Evolutionary conservation across 1,140 invertebrate genomes (phyloP).

Genomic region (Drosophila seguyi): DNA sequence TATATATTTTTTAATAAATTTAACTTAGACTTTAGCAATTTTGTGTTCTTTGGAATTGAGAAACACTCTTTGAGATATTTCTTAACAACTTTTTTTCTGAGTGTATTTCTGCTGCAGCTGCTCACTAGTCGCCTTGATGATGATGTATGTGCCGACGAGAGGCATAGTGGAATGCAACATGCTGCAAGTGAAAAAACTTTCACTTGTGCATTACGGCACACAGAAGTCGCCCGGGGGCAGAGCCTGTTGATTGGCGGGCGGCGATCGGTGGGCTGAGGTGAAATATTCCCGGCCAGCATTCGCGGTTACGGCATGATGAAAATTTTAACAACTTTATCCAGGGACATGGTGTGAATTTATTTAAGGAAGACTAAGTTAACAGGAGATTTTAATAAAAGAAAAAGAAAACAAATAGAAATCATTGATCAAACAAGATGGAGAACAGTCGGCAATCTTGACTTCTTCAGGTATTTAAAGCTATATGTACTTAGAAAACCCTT

Average conservation of each 20-base stretch:
- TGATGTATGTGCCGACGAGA: slow-evolving; percentile 63
- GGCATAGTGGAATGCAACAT: slow-evolving; percentile 48
- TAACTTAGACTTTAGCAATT: not conserved
- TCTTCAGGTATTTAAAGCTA: not conserved
- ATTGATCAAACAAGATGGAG: not conserved
- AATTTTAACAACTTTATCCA: slow-evolving; percentile 42
- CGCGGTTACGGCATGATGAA: slow-evolving; percentile 37
- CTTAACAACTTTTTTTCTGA: not conserved
- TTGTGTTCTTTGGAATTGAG: not conserved
- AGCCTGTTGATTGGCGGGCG: slow-evolving; percentile 1
- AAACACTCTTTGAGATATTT: not conserved
- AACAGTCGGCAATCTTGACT: not conserved
- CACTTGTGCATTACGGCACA: slow-evolving; percentile 71
- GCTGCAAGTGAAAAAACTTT: slow-evolving; percentile 79
- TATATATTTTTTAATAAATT: no score
- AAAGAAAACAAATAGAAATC: not conserved
- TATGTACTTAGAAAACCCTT: not conserved
- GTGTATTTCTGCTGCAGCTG: slow-evolving; percentile 17
- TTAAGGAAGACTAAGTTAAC: not conserved
- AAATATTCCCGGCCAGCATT: slow-evolving; percentile 23
- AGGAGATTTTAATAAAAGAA: not conserved
- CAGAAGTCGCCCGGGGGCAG: slow-evolving; percentile 42
- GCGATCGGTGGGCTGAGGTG: not conserved
- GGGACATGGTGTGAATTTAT: not conserved
- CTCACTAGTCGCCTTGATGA: slow-evolving; percentile 54